phyloP scores from a whole-genome alignment of 1,140 invertebrate species.

The Trichonephila clavata region DNA sequence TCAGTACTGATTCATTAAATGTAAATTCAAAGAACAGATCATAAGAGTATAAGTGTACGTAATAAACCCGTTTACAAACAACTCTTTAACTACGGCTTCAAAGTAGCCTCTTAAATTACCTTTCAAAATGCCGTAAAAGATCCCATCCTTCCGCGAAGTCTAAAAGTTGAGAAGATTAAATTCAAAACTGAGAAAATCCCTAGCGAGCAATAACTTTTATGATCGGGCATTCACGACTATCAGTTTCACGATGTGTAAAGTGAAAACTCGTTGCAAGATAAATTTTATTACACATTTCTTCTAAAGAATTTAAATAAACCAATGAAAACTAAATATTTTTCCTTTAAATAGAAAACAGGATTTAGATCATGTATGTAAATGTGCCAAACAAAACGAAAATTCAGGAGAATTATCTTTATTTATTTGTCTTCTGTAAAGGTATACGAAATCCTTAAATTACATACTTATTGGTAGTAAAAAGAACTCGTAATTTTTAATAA shows the following conservation, averaged over 20 bases:
- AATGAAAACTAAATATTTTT: neutral
- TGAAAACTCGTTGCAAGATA: neutral
- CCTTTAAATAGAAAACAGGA: neutral
- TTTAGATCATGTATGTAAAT: neutral
- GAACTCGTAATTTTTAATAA: no score
- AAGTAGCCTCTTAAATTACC: slow-evolving; percentile 11
- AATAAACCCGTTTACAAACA: slow-evolving; percentile 22
- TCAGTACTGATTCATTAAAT: neutral
- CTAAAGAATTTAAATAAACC: slow-evolving; percentile 6
- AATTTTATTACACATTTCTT: neutral
- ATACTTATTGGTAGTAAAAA: no score
- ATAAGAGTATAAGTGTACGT: neutral
- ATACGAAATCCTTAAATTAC: neutral
- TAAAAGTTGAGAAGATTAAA: slow-evolving; percentile 11
- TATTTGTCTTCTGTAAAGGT: neutral
- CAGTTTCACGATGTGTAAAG: neutral
- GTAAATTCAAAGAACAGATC: neutral
- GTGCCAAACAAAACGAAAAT: neutral
- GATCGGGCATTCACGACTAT: slow-evolving; percentile 46
- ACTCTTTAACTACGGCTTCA: neutral
- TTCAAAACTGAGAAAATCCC: slow-evolving; percentile 50
- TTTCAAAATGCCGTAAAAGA: slow-evolving; percentile 49
- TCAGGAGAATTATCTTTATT: neutral
- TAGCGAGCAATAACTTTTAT: slow-evolving; percentile 38
- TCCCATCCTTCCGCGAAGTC: neutral